Evolutionary conservation across 1,140 invertebrate genomes (phyloP), one percentile per base, ranked within the genome.

Genomic region (Drosophila grimshawi): DNA sequence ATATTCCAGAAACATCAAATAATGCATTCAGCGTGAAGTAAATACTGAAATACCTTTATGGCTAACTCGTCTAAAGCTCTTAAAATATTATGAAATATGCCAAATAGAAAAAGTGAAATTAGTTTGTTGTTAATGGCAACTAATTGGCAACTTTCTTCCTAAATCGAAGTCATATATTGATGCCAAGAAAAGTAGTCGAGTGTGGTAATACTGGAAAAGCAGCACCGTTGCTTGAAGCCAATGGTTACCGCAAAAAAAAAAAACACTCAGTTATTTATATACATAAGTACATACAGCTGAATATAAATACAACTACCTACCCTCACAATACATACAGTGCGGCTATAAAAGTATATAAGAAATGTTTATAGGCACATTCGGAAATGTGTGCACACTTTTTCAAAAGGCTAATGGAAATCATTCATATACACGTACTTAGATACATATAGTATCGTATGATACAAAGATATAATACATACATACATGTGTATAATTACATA

Each of bases 71-170:
- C 19, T 19, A 19, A 19, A 19, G 19, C 2, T 19, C 19, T 1
- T 19, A 19, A 19, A 19, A 19, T 19, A 19, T 19, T 19, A 19
- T 19, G 19, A 19, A 19, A 19, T 19, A 19, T 19, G 2, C 19
- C 19, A 19, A 19, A 19, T 19, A 19, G 19, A 19, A 19, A 19
- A 19, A 19, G 19, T 19, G 19, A 19, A 19, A 19, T 19, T 19
- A 19, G 19, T 19, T 19, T 19, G 19, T 19, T 19, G 19, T 19
- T 19, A 27, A 45, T 37, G 51, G 27, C 46, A 32, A 55, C 69
- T 53, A 66, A 66, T 67, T 72, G 69, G 48, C 19, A 30, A 29
- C 2, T 67, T 67, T 57, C 30, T 43, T 68, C 56, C 56, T 61
- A 64, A 73, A 11, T 30, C 56, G 6, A 32, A 53, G 10, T 19